A percentile compares a stretch with the other conserved stretches of the same genome.
These are phyloP conservation scores for Calephelis perditalis DNA, from an alignment of 2,888 invertebrate genomes.

Conservation along the genomic window DNA sequence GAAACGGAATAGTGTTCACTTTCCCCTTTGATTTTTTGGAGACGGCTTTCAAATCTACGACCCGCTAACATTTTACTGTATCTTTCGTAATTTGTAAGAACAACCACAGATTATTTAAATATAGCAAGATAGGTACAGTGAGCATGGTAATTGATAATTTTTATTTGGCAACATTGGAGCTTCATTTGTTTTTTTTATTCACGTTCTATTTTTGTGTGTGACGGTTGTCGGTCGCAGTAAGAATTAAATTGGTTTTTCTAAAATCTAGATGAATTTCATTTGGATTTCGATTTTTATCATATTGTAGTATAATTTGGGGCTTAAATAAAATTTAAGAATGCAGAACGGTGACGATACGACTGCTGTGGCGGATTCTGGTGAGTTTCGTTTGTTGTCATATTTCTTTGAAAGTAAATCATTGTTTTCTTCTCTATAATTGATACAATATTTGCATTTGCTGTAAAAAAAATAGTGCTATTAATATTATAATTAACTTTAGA, in stretches of 20 bases:
- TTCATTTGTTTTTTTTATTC: constrained; percentile 57
- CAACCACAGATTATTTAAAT: no score
- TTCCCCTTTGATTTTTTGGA: no score
- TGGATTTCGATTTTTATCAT: constrained; percentile 43
- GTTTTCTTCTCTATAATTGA: constrained; percentile 43
- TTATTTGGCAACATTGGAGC: neutral
- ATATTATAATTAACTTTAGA: neutral
- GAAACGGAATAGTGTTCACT: no score
- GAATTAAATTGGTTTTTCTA: constrained; percentile 51
- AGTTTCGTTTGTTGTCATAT: constrained; percentile 58
- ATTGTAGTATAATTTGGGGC: constrained; percentile 50
- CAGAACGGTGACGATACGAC: constrained; percentile 71
- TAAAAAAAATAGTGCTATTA: neutral
- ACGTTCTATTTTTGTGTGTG: constrained; percentile 78
- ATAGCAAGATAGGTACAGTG: no score
- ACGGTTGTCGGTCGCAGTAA: constrained; percentile 65
- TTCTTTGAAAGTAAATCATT: constrained; percentile 45
- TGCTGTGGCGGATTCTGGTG: constrained; percentile 59
- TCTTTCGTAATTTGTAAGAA: no score
- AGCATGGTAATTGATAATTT: constrained; percentile 32
- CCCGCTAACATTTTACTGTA: no score
- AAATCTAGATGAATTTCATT: constrained; percentile 60
- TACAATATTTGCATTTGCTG: neutral
- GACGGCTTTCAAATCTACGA: no score
- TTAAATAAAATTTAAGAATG: constrained; percentile 61